Evolutionary conservation across 2,797 vertebrate species (phyloP).

Genomic region (Hyperoplus immaculatus): DNA sequence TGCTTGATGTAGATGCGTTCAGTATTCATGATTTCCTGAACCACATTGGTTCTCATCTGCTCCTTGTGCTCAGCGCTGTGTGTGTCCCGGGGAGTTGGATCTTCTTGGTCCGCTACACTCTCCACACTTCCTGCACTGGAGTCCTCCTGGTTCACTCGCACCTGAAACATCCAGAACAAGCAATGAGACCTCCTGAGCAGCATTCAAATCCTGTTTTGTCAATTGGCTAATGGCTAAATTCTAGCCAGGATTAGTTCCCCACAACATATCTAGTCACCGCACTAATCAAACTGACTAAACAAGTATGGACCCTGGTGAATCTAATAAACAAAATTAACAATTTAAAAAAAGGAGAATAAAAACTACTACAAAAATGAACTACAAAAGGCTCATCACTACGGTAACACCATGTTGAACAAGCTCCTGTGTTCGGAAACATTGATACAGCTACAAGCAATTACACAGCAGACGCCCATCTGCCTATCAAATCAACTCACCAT

Average conservation of each 20-base stretch:
- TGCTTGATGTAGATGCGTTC: constrained; percentile 98
- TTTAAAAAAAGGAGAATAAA: constrained; percentile 16
- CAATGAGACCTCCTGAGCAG: neutral
- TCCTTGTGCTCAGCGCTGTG: constrained; percentile 90
- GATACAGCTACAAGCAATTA: constrained; percentile 57
- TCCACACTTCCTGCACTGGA: constrained; percentile 84
- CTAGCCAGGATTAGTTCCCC: neutral
- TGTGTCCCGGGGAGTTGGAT: constrained; percentile 78
- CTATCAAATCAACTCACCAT: constrained; percentile 71
- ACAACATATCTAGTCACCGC: neutral
- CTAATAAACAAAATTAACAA: neutral
- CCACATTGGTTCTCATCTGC: constrained; percentile 98
- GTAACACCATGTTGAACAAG: constrained; percentile 58
- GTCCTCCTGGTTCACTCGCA: constrained; percentile 98
- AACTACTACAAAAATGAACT: constrained; percentile 12
- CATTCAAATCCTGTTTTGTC: neutral
- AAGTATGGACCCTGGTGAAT: neutral
- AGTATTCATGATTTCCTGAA: constrained; percentile 98
- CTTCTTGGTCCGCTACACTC: constrained; percentile 86
- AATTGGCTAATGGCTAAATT: neutral
- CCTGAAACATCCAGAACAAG: constrained; percentile 78
- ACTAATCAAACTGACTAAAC: neutral
- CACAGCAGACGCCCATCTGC: constrained; percentile 61
- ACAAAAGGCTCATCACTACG: constrained; percentile 42
- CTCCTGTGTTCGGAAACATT: constrained; percentile 39